These are phyloP conservation scores for Neosilurus hyrtlii DNA, from an alignment of 2,797 vertebrate species.

Conservation along the genomic window DNA sequence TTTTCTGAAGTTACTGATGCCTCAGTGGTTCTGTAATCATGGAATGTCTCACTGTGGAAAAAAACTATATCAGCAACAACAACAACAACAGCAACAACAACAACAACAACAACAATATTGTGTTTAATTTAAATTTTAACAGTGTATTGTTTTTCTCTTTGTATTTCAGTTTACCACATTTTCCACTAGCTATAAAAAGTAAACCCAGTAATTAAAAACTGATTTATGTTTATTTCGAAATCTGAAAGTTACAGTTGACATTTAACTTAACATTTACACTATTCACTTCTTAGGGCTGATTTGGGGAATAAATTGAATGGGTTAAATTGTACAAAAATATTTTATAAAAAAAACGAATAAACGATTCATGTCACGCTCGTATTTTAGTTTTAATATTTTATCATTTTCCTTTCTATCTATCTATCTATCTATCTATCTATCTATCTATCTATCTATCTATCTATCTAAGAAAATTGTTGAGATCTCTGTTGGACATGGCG, in stretches of 20 bases:
- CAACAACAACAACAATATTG: neutral
- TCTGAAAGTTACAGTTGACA: neutral
- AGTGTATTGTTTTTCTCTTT: neutral
- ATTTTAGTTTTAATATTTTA: neutral
- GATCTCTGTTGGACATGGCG: conserved; percentile 56
- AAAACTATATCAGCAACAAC: neutral
- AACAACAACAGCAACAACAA: neutral
- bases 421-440: conserved; percentile 69
- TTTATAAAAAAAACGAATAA: neutral
- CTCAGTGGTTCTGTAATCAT: neutral
- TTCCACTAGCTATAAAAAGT: neutral
- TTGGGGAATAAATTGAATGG: neutral
- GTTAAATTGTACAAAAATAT: neutral
- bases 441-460: neutral
- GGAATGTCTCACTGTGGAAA: neutral
- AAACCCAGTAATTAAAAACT: neutral
- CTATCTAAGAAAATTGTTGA: conserved; percentile 14
- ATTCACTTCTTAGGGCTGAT: neutral
- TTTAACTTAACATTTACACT: neutral
- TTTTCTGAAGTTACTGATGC: neutral
- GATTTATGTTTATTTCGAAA: neutral
- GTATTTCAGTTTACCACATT: neutral
- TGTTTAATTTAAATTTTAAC: neutral
- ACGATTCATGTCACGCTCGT: neutral
- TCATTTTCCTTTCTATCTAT: conserved; percentile 6